Percentiles rank a stretch among this genome's conserved stretches.
These are phyloP conservation scores for Alosa alosa DNA, from an alignment of 2,113 vertebrate genomes.

Conservation along the genomic window DNA sequence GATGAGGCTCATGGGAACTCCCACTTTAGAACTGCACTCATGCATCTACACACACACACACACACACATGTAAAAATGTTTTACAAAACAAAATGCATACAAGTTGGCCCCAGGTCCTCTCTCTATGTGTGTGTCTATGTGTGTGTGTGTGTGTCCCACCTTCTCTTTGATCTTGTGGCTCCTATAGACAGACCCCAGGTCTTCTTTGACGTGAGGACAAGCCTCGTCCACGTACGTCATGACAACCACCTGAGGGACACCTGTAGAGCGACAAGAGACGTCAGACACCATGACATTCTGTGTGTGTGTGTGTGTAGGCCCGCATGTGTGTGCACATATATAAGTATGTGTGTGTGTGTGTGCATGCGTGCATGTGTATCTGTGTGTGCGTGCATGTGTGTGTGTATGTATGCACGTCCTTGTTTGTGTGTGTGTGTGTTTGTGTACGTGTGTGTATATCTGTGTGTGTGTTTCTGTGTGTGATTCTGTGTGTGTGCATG, in stretches of 20 bases:
- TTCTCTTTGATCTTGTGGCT: neutral
- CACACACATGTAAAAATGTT: too few species aligned
- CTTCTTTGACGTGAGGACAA: neutral
- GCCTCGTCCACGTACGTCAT: neutral
- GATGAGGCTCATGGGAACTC: neutral
- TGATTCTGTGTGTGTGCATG: neutral
- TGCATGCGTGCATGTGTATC: neutral
- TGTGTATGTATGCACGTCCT: neutral
- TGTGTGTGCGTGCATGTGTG: neutral
- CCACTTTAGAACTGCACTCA: neutral
- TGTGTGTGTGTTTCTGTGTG: neutral
- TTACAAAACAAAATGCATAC: too few species aligned
- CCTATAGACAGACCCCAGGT: neutral
- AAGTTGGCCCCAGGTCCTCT: too few species aligned
- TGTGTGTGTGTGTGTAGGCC: neutral
- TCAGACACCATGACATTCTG: neutral
- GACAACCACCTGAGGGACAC: neutral
- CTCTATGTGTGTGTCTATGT: too few species aligned
- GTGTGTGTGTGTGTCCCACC: neutral
- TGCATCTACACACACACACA: neutral
- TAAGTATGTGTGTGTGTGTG: neutral
- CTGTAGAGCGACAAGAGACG: neutral
- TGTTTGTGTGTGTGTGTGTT: neutral
- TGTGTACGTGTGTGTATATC: neutral
- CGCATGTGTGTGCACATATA: neutral